Conservation (phyloP, 2,797 vertebrate species). For the Toxotes lorentzi region DNA sequence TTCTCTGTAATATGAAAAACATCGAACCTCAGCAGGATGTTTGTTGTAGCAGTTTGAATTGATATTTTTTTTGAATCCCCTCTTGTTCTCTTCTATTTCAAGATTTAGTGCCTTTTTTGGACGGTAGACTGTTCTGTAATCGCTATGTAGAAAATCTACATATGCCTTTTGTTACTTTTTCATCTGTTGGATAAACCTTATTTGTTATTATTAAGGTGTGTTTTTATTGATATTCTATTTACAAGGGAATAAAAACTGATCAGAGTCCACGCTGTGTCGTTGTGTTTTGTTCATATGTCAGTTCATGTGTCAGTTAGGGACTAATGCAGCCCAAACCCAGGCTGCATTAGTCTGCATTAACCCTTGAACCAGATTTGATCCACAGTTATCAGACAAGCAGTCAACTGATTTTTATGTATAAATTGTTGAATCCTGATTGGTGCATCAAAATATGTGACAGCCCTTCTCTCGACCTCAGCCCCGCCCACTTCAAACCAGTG, state of each 20-base stretch:
- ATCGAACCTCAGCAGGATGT: conserved; percentile 75
- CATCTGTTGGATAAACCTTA: conserved; percentile 89
- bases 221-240: conserved; percentile 99
- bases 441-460: not conserved
- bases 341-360: too few species aligned
- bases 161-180: conserved; percentile 99
- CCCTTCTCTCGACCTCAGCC: not conserved
- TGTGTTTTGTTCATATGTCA: conserved; percentile 13
- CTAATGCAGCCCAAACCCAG: too few species aligned
- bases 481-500: too few species aligned
- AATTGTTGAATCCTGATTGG: not conserved
- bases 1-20: conserved; percentile 72
- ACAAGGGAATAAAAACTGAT: conserved; percentile 97
- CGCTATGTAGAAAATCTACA: conserved; percentile 93
- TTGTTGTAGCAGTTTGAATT: conserved; percentile 82
- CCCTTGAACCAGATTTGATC: not conserved
- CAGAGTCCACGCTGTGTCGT: conserved; percentile 49
- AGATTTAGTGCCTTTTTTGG: conserved; percentile 99
- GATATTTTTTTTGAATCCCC: conserved; percentile 42
- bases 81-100: conserved; percentile 93
- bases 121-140: conserved; percentile 99
- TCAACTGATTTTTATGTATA: not conserved
- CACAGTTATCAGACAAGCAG: not conserved
- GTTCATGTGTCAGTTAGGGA: not conserved
- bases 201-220: conserved; percentile 97